Evolutionary conservation across 2,113 vertebrate genomes (phyloP).

Genomic region (Lepisosteus osseus): DNA sequence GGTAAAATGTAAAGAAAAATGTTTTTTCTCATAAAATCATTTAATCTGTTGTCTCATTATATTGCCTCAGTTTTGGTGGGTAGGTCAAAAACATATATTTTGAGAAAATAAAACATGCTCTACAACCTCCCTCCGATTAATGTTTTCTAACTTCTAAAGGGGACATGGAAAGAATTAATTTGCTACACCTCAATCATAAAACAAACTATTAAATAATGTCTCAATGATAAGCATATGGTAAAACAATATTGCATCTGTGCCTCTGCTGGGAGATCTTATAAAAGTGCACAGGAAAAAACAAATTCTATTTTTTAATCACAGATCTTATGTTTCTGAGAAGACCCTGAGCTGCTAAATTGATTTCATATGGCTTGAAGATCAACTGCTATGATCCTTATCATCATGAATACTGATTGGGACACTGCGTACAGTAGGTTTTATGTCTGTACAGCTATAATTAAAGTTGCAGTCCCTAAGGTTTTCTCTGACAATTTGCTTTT

Average conservation of each 20-base stretch:
- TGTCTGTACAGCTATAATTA: constrained; percentile 15
- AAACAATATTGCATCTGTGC: background rate
- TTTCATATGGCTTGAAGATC: constrained; percentile 45
- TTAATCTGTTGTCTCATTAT: no score
- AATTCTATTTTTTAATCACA: background rate
- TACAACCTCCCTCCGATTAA: no score
- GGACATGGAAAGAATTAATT: background rate
- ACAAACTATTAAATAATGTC: background rate
- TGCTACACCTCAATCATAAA: background rate
- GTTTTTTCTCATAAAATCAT: no score
- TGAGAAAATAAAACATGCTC: no score
- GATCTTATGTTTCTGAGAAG: constrained; percentile 2
- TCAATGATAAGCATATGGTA: no score
- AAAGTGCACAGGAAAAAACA: background rate
- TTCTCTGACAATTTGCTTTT: constrained; percentile 17
- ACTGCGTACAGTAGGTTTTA: constrained; percentile 10
- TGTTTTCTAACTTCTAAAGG: background rate
- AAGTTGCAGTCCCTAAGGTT: background rate
- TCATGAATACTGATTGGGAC: constrained; percentile 11
- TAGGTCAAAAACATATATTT: no score
- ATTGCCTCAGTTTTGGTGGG: no score
- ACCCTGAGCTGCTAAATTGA: constrained; percentile 29
- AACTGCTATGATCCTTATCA: constrained; percentile 39
- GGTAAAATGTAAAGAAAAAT: no score
- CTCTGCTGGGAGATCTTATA: background rate